These are phyloP conservation scores for Sipha flava DNA, from an alignment of 1,140 invertebrate genomes.

Conservation along the genomic window DNA sequence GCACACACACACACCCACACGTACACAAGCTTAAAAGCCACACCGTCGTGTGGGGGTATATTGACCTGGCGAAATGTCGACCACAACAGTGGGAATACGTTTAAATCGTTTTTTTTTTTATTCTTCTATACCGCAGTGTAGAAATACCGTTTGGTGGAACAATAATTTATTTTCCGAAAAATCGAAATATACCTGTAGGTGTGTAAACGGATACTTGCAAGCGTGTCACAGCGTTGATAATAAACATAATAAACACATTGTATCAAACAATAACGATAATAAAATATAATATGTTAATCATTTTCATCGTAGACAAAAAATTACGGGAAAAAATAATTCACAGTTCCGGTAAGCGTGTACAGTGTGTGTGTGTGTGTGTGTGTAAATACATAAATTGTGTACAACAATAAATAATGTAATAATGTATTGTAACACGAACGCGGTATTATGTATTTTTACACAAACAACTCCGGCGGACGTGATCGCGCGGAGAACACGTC, in stretches of 20 bases:
- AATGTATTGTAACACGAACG: not conserved
- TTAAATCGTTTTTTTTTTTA: not conserved
- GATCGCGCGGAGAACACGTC: conserved; percentile 9
- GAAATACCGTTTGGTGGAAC: no score
- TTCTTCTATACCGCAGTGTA: not conserved
- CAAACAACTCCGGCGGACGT: conserved; percentile 15
- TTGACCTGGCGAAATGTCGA: not conserved
- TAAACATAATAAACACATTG: no score
- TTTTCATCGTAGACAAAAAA: not conserved
- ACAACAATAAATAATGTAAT: not conserved
- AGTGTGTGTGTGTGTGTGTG: not conserved
- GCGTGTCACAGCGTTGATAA: no score
- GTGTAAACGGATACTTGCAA: no score
- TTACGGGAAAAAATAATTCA: not conserved
- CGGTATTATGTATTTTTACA: not conserved
- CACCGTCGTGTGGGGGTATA: not conserved
- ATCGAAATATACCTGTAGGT: no score
- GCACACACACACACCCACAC: no score
- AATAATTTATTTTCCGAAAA: not conserved
- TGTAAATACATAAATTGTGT: not conserved
- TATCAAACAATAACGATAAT: not conserved
- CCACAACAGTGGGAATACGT: not conserved
- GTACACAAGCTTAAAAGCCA: no score
- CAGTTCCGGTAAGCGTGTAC: not conserved
- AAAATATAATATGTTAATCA: not conserved